phyloP scores from a whole-genome alignment of 2,797 vertebrate species.

The Bradypus variegatus region DNA sequence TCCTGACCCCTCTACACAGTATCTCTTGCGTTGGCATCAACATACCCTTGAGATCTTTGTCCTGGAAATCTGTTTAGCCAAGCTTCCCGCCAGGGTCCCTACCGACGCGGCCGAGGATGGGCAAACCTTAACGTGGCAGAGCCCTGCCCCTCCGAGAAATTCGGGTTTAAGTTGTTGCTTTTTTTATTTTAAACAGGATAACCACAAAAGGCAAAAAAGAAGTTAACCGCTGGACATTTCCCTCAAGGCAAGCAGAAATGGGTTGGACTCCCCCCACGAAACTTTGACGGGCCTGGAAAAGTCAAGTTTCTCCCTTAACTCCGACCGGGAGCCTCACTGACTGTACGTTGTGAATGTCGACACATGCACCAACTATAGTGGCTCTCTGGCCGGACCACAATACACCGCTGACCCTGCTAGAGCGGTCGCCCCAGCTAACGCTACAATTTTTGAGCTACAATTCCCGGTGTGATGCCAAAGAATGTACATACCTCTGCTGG shows the following conservation, averaged over 20 bases:
- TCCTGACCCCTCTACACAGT: background rate
- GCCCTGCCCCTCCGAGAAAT: background rate
- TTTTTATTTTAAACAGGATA: background rate
- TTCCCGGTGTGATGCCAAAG: background rate
- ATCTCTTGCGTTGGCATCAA: background rate
- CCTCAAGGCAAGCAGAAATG: background rate
- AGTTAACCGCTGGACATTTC: background rate
- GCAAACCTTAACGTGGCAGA: background rate
- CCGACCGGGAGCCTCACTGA: rapidly evolving
- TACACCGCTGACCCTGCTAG: background rate
- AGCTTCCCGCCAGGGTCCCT: background rate
- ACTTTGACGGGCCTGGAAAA: background rate
- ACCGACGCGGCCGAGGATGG: background rate
- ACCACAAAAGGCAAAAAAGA: background rate
- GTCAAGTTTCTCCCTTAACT: background rate
- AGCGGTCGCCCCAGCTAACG: background rate
- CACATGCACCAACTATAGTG: no score
- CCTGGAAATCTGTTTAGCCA: background rate
- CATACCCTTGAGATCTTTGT: background rate
- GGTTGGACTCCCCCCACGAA: background rate
- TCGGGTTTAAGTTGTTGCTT: background rate
- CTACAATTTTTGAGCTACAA: background rate
- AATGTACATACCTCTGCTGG: background rate
- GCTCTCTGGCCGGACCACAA: background rate
- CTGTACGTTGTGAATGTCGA: background rate